Evolutionary conservation across 2,113 vertebrate genomes (phyloP).

Genomic region (Tragelaphus imberbis): DNA sequence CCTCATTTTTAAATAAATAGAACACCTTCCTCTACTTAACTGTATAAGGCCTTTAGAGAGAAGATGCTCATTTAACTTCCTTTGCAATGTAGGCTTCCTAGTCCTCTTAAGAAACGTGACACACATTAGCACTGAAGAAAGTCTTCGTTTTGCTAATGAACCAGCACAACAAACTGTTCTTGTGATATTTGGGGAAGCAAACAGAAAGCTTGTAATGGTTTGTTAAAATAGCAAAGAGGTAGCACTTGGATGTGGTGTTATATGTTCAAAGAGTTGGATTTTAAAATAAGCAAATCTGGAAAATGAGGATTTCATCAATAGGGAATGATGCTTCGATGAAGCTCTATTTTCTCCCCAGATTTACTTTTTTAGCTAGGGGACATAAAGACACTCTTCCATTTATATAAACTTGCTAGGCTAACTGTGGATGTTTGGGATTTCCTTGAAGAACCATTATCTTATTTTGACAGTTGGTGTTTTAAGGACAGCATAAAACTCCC

Average conservation of each 20-base stretch:
- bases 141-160: not conserved
- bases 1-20: not conserved
- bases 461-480: constrained; percentile 1
- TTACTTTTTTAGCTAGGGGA: not conserved
- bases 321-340: not conserved
- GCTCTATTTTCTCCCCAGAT: not conserved
- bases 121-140: not conserved
- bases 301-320: not conserved
- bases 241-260: not conserved
- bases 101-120: not conserved
- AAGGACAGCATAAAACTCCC: not conserved
- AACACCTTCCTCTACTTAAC: not conserved
- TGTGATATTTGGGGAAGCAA: not conserved
- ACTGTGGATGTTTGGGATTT: not conserved
- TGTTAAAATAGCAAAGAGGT: not conserved
- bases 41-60: not conserved
- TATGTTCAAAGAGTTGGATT: not conserved
- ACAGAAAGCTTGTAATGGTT: not conserved
- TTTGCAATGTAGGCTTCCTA: not conserved
- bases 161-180: not conserved
- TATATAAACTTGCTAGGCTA: not conserved
- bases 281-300: constrained; percentile 23
- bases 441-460: constrained; percentile 12
- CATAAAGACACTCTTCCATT: not conserved
- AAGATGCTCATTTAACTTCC: not conserved